Evolutionary conservation across 1,140 invertebrate genomes (phyloP).

Genomic region (Brachionus rubens): DNA sequence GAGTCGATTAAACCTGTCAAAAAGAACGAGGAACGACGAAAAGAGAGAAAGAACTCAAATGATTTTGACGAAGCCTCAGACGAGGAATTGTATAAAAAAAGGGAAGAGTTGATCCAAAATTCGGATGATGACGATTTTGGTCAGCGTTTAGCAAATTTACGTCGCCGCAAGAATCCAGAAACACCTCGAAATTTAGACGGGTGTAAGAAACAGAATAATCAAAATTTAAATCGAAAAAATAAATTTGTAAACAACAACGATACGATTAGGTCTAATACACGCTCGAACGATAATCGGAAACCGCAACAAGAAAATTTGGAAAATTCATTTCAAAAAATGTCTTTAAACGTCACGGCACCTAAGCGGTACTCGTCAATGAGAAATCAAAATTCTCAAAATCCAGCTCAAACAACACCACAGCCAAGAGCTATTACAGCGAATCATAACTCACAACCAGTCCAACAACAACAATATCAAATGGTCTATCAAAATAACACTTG

Average conservation of each 20-base stretch:
- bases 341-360: not conserved
- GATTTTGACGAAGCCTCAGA: not conserved
- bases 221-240: not conserved
- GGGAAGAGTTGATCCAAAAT: not conserved
- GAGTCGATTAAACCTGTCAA: slow-evolving; percentile 4
- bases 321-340: slow-evolving; percentile 13
- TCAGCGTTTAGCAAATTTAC: slow-evolving; percentile 3
- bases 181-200: not conserved
- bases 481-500: not conserved
- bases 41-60: not conserved
- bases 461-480: not conserved
- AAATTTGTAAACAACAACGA: not conserved
- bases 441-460: not conserved
- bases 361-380: slow-evolving; percentile 20
- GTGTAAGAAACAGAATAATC: not conserved
- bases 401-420: not conserved
- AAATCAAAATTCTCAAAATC: not conserved
- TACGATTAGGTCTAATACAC: too few relatives aligned
- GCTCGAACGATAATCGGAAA: too few relatives aligned
- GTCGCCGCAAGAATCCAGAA: not conserved
- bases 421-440: not conserved
- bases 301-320: not conserved
- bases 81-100: not conserved
- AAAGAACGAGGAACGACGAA: not conserved
- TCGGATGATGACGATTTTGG: slow-evolving; percentile 2